Percentiles rank a stretch among this genome's conserved stretches.
phyloP scores from a whole-genome alignment of 2,113 vertebrate genomes.

The Irena cyanogastra region DNA sequence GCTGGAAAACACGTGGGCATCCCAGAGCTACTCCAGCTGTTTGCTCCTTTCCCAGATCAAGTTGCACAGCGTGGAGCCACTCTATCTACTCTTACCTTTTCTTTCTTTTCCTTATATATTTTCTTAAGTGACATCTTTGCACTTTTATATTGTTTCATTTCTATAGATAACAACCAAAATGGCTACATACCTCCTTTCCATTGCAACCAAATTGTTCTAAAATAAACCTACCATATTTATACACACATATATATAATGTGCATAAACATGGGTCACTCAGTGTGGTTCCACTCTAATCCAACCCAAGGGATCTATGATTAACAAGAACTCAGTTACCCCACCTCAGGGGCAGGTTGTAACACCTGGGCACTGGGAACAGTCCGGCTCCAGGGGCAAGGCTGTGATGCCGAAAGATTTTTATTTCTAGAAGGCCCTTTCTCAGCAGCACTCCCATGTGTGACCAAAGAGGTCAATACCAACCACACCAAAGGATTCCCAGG shows the following conservation, averaged over 20 bases:
- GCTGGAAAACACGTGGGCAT: not conserved
- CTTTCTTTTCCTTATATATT: not conserved
- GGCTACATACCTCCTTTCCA: not conserved
- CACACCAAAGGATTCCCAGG: not conserved
- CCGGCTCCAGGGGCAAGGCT: not conserved
- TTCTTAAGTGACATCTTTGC: not conserved
- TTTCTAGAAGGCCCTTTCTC: not conserved
- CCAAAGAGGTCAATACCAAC: not conserved
- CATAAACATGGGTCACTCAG: not conserved
- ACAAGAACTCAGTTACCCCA: not conserved
- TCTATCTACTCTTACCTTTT: not conserved
- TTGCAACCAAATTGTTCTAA: not conserved
- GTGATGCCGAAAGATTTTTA: not conserved
- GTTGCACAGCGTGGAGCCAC: accelerated
- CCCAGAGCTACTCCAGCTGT: not conserved
- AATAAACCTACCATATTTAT: not conserved
- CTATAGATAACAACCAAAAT: not conserved
- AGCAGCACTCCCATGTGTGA: not conserved
- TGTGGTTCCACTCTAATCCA: not conserved
- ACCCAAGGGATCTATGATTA: not conserved
- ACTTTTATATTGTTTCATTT: not conserved
- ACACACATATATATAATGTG: accelerated
- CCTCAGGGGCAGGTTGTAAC: not conserved
- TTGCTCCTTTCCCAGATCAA: not conserved
- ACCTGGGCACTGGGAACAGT: not conserved